Percentiles rank a stretch among this genome's conserved stretches.
phyloP scores from a whole-genome alignment of 2,797 vertebrate species.

The Sternotherus odoratus region DNA sequence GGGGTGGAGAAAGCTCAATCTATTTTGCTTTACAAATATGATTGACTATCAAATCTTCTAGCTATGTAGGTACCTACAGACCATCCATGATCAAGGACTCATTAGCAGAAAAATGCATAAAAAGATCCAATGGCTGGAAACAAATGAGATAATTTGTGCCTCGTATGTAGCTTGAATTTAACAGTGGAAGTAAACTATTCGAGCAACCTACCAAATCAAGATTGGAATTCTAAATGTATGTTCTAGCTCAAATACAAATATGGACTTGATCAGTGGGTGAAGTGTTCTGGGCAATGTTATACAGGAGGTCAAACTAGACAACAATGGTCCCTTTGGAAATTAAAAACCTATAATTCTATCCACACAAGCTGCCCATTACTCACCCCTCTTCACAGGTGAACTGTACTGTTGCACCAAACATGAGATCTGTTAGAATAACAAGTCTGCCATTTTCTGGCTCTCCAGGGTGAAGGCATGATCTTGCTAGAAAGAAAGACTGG shows the following conservation, averaged over 20 bases:
- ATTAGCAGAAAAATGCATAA: background rate
- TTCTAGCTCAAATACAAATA: background rate
- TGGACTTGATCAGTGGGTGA: background rate
- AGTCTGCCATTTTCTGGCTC: background rate
- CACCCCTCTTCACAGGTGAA: slow-evolving; percentile 61
- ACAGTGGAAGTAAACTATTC: background rate
- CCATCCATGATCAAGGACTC: too few relatives aligned
- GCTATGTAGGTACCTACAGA: too few relatives aligned
- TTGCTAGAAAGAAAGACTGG: slow-evolving; percentile 38
- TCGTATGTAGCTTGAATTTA: background rate
- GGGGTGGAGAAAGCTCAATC: background rate
- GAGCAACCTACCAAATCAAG: background rate
- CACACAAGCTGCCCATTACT: background rate
- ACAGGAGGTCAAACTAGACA: background rate
- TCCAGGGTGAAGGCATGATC: background rate
- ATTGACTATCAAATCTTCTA: too few relatives aligned
- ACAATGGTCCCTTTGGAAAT: too few relatives aligned
- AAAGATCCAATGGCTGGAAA: fast-evolving
- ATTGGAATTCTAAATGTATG: background rate
- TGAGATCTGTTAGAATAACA: fast-evolving
- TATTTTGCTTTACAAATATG: background rate
- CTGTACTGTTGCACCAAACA: background rate
- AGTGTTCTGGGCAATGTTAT: background rate
- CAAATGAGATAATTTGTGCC: background rate
- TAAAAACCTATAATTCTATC: background rate